Evolutionary conservation across 2,113 vertebrate species (phyloP).

Genomic region (Verasper variegatus): DNA sequence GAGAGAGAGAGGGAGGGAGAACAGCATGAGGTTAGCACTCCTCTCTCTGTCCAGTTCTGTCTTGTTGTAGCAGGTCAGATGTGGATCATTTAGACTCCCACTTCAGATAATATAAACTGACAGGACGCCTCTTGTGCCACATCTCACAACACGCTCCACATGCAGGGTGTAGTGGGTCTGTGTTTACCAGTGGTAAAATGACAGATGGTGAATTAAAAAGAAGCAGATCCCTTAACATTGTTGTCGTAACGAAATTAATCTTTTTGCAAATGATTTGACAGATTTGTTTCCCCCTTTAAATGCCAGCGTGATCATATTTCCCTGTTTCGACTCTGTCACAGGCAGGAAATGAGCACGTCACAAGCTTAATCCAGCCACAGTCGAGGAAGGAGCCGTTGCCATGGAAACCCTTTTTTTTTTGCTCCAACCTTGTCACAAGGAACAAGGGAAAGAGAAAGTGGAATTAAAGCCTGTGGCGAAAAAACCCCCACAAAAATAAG

Average conservation of each 20-base stretch:
- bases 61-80: slow-evolving; percentile 38
- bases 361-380: slow-evolving; percentile 64
- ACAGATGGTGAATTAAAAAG: slow-evolving; percentile 2
- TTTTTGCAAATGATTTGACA: background rate
- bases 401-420: slow-evolving; percentile 61
- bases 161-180: background rate
- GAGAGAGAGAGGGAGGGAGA: background rate
- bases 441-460: slow-evolving; percentile 56
- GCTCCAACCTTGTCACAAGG: slow-evolving; percentile 67
- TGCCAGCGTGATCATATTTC: slow-evolving; percentile 24
- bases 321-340: slow-evolving; percentile 50
- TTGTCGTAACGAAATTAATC: background rate
- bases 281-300: slow-evolving; percentile 10
- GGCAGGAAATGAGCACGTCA: slow-evolving; percentile 72
- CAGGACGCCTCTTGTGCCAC: background rate
- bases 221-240: background rate
- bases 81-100: slow-evolving; percentile 42
- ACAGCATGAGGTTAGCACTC: slow-evolving; percentile 32
- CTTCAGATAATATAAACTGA: slow-evolving; percentile 22
- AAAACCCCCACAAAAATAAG: background rate
- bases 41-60: slow-evolving; percentile 20
- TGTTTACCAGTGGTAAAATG: background rate
- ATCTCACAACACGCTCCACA: background rate
- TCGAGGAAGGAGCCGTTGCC: slow-evolving; percentile 61
- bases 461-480: slow-evolving; percentile 61